These are phyloP conservation scores for Brachionus asplanchnoidis DNA, from an alignment of 1,140 invertebrate genomes.

Conservation along the genomic window DNA sequence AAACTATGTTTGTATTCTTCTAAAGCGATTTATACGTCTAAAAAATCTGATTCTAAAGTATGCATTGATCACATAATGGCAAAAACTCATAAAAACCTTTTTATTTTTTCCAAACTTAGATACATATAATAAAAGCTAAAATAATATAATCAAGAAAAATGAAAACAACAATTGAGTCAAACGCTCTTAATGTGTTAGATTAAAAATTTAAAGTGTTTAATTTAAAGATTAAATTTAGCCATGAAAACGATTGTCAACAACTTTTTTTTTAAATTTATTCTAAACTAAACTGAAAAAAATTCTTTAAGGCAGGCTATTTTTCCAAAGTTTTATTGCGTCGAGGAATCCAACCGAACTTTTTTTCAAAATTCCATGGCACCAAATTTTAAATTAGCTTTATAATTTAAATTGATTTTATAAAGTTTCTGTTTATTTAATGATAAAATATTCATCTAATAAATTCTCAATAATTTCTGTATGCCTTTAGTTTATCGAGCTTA, in stretches of 20 bases:
- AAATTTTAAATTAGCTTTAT: background rate
- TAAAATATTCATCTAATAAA: slow-evolving; percentile 10
- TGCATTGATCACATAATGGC: background rate
- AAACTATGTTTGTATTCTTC: background rate
- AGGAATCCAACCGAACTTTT: background rate
- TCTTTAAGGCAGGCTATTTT: background rate
- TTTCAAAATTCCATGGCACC: background rate
- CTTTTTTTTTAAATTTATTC: background rate
- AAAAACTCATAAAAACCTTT: background rate
- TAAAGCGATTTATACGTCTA: background rate
- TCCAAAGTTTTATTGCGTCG: background rate
- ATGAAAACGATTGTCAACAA: background rate
- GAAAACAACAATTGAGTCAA: background rate
- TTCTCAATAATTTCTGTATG: background rate
- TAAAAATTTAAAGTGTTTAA: background rate
- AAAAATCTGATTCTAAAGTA: background rate
- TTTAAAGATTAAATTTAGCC: background rate
- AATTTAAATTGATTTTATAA: background rate
- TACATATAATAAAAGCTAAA: background rate
- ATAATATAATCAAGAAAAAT: background rate
- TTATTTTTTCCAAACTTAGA: background rate
- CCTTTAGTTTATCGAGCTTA: background rate
- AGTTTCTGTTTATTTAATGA: slow-evolving; percentile 28
- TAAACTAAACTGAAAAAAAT: background rate
- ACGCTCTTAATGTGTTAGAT: background rate